These are phyloP conservation scores for Teleogryllus occipitalis DNA, from an alignment of 1,140 invertebrate genomes.

Conservation along the genomic window DNA sequence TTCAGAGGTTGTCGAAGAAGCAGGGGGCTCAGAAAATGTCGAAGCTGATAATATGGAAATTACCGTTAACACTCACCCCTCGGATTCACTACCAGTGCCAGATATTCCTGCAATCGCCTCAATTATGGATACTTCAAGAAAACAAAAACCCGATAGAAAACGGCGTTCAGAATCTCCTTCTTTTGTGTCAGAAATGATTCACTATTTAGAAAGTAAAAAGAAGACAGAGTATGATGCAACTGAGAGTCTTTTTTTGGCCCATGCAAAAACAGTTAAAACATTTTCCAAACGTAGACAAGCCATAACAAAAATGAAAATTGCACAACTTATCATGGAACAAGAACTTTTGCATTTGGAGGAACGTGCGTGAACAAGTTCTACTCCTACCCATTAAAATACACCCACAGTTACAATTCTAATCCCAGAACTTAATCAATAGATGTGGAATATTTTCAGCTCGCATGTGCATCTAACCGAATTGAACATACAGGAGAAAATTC, in stretches of 20 bases:
- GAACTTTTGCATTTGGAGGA: not conserved
- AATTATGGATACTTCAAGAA: not conserved
- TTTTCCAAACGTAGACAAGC: not conserved
- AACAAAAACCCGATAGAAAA: not conserved
- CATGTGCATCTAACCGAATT: not conserved
- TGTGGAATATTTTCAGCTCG: not conserved
- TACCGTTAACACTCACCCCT: not conserved
- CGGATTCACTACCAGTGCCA: not conserved
- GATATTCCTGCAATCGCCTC: not conserved
- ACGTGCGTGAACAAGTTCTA: not conserved
- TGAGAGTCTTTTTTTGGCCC: not conserved
- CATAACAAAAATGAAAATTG: not conserved
- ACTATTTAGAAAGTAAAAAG: not conserved
- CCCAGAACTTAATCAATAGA: not conserved
- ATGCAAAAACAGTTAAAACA: not conserved
- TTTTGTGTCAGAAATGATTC: not conserved
- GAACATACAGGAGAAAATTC: not conserved
- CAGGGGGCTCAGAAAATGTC: not conserved
- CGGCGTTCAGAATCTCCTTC: not conserved
- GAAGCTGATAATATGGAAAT: not conserved
- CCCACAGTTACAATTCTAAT: not conserved
- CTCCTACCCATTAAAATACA: not conserved
- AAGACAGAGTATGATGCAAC: not conserved
- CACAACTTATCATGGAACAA: slow-evolving; percentile 6
- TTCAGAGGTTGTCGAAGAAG: not conserved